Evolutionary conservation across 92 coral and sea anemone genomes (phyloP).

Genomic region (Porites evermanni): DNA sequence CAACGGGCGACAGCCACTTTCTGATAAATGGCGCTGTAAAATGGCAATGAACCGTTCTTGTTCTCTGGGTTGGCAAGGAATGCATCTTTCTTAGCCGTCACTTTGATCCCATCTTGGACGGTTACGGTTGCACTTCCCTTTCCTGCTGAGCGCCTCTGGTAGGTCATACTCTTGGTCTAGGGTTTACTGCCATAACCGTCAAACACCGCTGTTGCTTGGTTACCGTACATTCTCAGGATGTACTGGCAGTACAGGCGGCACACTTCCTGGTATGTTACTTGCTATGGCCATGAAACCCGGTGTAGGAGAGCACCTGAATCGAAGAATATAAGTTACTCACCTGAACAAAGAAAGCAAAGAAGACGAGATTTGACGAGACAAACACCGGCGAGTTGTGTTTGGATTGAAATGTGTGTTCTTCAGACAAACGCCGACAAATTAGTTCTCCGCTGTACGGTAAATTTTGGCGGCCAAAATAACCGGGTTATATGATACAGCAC

Average conservation of each 20-base stretch:
- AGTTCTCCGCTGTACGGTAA: too few relatives aligned
- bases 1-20: not conserved
- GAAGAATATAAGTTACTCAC: too few relatives aligned
- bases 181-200: conserved; percentile 2
- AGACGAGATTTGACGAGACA: too few relatives aligned
- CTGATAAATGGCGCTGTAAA: not conserved
- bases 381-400: too few relatives aligned
- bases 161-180: conserved; percentile 28
- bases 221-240: conserved; percentile 24
- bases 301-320: too few relatives aligned
- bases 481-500: too few relatives aligned
- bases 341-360: too few relatives aligned
- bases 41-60: not conserved
- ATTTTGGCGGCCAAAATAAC: too few relatives aligned
- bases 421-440: too few relatives aligned
- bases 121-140: too few relatives aligned
- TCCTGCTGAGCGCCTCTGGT: conserved; percentile 8
- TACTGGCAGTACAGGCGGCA: conserved; percentile 24
- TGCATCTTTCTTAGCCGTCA: conserved; percentile 34
- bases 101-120: conserved; percentile 1
- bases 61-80: conserved; percentile 24
- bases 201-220: not conserved
- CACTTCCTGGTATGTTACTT: not conserved
- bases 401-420: too few relatives aligned
- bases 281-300: too few relatives aligned